phyloP scores from a whole-genome alignment of 2,888 invertebrate genomes.

The Cataglyphis cursor region DNA sequence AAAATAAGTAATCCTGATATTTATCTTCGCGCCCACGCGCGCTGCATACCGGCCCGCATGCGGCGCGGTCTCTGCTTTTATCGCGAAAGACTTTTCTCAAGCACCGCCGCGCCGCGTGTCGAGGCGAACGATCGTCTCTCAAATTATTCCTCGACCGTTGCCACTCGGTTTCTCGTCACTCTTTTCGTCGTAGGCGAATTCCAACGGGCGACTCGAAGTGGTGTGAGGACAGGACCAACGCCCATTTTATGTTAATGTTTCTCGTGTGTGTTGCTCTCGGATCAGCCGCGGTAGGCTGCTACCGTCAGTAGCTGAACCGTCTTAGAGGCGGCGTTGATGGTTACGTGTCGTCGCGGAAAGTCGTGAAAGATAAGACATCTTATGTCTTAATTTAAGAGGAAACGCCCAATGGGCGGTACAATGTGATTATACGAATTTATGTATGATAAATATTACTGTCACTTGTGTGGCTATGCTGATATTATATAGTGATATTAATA shows the following conservation, averaged over 20 bases:
- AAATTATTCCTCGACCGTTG: constrained; percentile 68
- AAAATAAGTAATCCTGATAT: constrained; percentile 81
- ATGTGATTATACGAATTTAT: constrained; percentile 55
- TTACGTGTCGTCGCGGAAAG: constrained; percentile 67
- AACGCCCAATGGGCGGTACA: constrained; percentile 62
- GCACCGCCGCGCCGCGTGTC: constrained; percentile 16
- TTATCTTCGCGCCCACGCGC: constrained; percentile 79
- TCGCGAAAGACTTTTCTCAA: constrained; percentile 66
- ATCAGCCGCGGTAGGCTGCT: constrained; percentile 51
- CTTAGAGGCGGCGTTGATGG: constrained; percentile 71
- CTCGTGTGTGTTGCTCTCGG: constrained; percentile 60
- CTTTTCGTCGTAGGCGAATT: constrained; percentile 79
- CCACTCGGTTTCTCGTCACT: constrained; percentile 62
- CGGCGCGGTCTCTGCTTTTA: constrained; percentile 47
- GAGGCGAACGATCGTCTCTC: constrained; percentile 69
- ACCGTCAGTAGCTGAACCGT: constrained; percentile 48
- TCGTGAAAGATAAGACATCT: constrained; percentile 66
- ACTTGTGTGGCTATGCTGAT: background rate
- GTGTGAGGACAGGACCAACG: constrained; percentile 81
- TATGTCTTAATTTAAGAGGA: constrained; percentile 68
- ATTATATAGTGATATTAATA: constrained; percentile 19
- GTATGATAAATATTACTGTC: background rate
- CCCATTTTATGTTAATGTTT: constrained; percentile 84
- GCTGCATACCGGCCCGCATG: constrained; percentile 27
- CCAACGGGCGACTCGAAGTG: constrained; percentile 65